Percentiles rank a stretch among this genome's conserved stretches.
phyloP scores from a whole-genome alignment of 1,140 invertebrate species.

The Diplogasteroides magnus region DNA sequence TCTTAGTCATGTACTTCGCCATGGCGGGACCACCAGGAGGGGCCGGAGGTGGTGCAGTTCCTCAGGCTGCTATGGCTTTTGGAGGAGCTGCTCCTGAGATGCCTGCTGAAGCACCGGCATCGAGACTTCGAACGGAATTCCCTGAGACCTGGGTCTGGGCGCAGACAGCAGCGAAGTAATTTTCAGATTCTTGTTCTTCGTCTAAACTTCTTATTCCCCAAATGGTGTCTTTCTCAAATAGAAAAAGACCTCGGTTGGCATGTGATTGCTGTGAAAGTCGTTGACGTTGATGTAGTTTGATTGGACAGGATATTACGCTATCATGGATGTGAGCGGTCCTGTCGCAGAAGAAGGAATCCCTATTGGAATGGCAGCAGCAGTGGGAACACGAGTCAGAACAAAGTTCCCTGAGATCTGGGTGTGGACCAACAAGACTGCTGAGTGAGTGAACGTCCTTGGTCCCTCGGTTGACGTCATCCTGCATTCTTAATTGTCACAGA shows the following conservation, averaged over 20 bases:
- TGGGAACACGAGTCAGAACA: conserved; percentile 14
- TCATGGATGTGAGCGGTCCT: neutral
- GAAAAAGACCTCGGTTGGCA: conserved; percentile 14
- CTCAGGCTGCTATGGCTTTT: conserved; percentile 10
- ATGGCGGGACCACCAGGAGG: too few species aligned
- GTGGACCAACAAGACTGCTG: too few species aligned
- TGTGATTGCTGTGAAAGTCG: too few species aligned
- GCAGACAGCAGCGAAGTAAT: conserved; percentile 9
- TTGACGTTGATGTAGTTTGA: neutral
- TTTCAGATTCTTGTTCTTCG: neutral
- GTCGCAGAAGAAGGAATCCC: too few species aligned
- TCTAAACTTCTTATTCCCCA: neutral
- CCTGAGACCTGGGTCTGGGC: conserved; percentile 47
- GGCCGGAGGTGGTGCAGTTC: too few species aligned
- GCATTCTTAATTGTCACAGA: too few species aligned
- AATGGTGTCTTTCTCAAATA: neutral
- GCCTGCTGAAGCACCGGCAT: neutral
- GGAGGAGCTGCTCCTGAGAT: conserved; percentile 11
- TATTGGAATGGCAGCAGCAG: neutral
- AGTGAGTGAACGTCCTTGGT: too few species aligned
- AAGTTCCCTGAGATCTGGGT: conserved; percentile 47
- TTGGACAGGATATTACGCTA: neutral
- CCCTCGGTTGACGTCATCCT: too few species aligned
- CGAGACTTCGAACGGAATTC: conserved; percentile 26
- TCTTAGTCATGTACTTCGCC: too few species aligned